Evolutionary conservation across 2,888 invertebrate species (phyloP).

Genomic region (Eupithecia exiguata): DNA sequence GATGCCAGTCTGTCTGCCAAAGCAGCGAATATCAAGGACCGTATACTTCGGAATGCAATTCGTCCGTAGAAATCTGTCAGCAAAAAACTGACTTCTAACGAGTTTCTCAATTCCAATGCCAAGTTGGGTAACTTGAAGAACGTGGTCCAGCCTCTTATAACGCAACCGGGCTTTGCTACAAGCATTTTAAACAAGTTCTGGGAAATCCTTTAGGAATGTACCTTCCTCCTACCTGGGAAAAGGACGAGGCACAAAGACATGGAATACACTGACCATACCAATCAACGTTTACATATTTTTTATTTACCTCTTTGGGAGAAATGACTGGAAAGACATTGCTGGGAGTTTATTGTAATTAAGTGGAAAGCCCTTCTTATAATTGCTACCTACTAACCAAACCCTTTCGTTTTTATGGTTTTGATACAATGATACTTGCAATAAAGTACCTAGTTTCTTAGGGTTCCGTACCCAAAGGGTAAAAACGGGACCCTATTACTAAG

Average conservation of each 20-base stretch:
- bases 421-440: not conserved
- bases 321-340: not conserved
- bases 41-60: conserved; percentile 53
- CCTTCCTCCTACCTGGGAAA: not conserved
- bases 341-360: not conserved
- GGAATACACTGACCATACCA: not conserved
- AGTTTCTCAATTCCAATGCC: conserved; percentile 76
- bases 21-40: conserved; percentile 46
- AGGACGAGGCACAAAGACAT: not conserved
- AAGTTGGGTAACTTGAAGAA: conserved; percentile 63
- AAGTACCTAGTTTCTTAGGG: too few species aligned
- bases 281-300: not conserved
- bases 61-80: conserved; percentile 70
- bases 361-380: not conserved
- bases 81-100: conserved; percentile 72
- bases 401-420: not conserved
- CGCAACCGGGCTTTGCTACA: conserved; percentile 29
- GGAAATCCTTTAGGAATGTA: conserved; percentile 17
- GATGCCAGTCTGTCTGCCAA: conserved; percentile 61
- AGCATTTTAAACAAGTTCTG: conserved; percentile 29
- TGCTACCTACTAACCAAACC: not conserved
- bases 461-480: too few species aligned
- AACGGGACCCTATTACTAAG: too few species aligned
- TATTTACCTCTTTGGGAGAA: not conserved
- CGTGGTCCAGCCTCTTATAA: conserved; percentile 52